Evolutionary conservation across 1,140 invertebrate genomes (phyloP).

Genomic region (Panulirus ornatus): DNA sequence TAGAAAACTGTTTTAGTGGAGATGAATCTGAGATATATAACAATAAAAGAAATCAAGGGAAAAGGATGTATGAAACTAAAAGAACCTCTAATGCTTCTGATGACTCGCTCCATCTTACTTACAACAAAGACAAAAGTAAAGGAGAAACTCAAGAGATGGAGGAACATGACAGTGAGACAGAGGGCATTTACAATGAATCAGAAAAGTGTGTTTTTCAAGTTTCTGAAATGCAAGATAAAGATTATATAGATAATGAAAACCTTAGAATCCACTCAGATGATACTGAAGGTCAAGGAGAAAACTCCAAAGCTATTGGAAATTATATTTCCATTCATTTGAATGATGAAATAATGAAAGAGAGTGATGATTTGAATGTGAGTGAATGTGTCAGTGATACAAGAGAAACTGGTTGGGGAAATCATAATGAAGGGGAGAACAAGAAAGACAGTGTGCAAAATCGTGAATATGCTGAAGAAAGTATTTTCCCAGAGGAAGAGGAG

Average conservation of each 20-base stretch:
- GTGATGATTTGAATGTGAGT: neutral
- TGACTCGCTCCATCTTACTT: no score
- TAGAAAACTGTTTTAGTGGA: neutral
- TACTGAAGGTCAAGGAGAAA: neutral
- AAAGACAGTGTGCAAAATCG: neutral
- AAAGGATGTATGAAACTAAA: neutral
- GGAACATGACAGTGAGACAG: neutral
- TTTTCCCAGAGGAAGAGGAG: conserved; percentile 48
- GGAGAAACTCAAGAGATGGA: neutral
- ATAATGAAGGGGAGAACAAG: neutral
- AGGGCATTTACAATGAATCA: neutral
- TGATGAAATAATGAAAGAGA: neutral
- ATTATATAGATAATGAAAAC: no score
- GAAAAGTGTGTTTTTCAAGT: neutral
- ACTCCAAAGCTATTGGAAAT: neutral
- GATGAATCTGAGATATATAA: neutral
- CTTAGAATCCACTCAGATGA: no score
- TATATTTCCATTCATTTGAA: neutral
- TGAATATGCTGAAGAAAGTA: conserved; percentile 30
- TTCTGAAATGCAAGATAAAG: neutral
- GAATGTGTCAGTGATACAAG: neutral
- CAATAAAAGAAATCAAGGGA: neutral
- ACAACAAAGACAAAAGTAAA: neutral
- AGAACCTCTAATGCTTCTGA: no score
- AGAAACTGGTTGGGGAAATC: neutral